These are phyloP conservation scores for Bactericera cockerelli DNA, from an alignment of 1,140 invertebrate species.

Conservation along the genomic window DNA sequence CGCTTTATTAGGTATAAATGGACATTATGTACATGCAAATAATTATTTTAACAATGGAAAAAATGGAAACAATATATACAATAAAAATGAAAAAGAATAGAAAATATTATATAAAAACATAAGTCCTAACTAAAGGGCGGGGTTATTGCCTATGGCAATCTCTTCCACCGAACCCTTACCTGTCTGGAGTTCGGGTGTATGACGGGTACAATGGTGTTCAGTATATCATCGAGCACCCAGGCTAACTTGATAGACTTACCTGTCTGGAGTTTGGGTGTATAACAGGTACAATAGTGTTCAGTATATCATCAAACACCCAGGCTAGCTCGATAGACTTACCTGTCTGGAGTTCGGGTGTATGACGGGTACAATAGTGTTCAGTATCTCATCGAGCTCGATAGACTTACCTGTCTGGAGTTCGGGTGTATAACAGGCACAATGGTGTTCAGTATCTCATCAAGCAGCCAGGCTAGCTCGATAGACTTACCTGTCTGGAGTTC, in stretches of 20 bases:
- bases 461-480: constrained; percentile 45
- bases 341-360: constrained; percentile 75
- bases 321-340: no score
- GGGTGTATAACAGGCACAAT: constrained; percentile 59
- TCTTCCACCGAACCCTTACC: no score
- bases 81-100: no score
- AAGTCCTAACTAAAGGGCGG: no score
- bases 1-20: no score
- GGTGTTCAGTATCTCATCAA: constrained; percentile 46
- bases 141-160: no score
- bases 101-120: no score
- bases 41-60: no score
- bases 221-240: constrained; percentile 51
- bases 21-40: no score
- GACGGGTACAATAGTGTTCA: constrained; percentile 43
- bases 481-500: constrained; percentile 60
- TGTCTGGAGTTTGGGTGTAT: constrained; percentile 75
- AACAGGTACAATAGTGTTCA: constrained; percentile 43
- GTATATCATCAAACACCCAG: constrained; percentile 51
- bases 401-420: constrained; percentile 60
- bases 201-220: constrained; percentile 43
- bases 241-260: constrained; percentile 31
- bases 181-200: constrained; percentile 75
- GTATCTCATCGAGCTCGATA: no score
- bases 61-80: no score